phyloP scores from a whole-genome alignment of 2,113 vertebrate species.

The Piprites chloris region DNA sequence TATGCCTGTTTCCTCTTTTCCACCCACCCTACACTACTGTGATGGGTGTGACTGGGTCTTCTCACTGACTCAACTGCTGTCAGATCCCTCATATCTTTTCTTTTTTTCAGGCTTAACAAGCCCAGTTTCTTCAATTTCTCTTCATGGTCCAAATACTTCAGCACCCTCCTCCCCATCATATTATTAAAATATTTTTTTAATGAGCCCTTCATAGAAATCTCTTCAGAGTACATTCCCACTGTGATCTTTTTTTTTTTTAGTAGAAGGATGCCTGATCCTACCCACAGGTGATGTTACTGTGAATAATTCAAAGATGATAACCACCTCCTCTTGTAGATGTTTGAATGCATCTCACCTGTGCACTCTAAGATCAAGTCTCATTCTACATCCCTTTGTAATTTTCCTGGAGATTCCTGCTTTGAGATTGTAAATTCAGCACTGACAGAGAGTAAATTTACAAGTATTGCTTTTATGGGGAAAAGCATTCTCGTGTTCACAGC shows the following conservation, averaged over 20 bases:
- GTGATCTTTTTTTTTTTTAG: not conserved
- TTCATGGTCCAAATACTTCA: not conserved
- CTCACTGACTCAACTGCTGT: not conserved
- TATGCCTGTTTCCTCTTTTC: not conserved
- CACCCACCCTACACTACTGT: not conserved
- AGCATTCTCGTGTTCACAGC: accelerated
- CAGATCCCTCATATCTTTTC: not conserved
- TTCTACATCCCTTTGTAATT: not conserved
- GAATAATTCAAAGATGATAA: not conserved
- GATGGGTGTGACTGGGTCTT: not conserved
- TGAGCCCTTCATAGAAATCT: not conserved
- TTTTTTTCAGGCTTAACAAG: not conserved
- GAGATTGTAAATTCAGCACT: not conserved
- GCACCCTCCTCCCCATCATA: too few relatives aligned
- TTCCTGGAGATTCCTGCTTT: not conserved
- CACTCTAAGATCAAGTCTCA: not conserved
- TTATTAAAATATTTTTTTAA: not conserved
- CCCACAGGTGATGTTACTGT: not conserved
- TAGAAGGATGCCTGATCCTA: not conserved
- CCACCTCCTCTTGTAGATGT: not conserved
- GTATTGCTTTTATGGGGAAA: not conserved
- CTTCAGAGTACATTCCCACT: not conserved
- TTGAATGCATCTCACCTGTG: not conserved
- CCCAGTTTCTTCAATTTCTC: not conserved
- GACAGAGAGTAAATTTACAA: not conserved